phyloP scores from a whole-genome alignment of 2,113 vertebrate species.

The Xiphorhynchus elegans region DNA sequence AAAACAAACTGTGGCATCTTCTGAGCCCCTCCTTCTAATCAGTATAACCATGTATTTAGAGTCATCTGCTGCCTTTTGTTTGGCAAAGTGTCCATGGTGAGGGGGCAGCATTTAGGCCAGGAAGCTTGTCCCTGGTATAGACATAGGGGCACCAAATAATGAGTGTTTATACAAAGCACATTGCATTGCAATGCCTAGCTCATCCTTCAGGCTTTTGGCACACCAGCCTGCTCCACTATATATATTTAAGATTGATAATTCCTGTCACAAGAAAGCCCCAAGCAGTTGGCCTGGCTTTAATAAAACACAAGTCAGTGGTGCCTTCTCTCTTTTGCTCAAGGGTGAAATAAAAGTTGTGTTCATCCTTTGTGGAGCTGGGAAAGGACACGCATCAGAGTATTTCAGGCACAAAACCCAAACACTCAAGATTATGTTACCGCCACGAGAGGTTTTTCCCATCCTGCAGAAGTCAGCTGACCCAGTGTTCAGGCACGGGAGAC shows the following conservation, averaged over 20 bases:
- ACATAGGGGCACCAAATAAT: not conserved
- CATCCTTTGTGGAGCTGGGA: not conserved
- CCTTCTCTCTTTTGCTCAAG: not conserved
- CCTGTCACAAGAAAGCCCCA: constrained; percentile 26
- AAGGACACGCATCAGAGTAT: not conserved
- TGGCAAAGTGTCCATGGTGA: not conserved
- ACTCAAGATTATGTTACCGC: fast-evolving
- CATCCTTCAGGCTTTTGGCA: not conserved
- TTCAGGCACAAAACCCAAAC: not conserved
- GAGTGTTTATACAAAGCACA: not conserved
- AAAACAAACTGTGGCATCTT: not conserved
- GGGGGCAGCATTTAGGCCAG: not conserved
- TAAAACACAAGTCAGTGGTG: constrained; percentile 46
- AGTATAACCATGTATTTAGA: not conserved
- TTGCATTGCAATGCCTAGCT: not conserved
- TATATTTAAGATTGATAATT: constrained; percentile 50
- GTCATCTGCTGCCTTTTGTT: not conserved
- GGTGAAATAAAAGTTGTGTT: constrained; percentile 30
- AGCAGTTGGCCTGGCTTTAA: constrained; percentile 54
- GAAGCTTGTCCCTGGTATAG: not conserved
- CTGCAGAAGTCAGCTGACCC: not conserved
- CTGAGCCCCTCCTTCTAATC: not conserved
- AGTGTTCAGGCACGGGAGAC: not conserved
- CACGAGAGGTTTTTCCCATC: not conserved
- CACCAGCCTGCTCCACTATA: not conserved